Evolutionary conservation across 1,140 invertebrate species (phyloP), one percentile per base, ranked within the genome.

Genomic region (Thaumatotibia leucotreta): DNA sequence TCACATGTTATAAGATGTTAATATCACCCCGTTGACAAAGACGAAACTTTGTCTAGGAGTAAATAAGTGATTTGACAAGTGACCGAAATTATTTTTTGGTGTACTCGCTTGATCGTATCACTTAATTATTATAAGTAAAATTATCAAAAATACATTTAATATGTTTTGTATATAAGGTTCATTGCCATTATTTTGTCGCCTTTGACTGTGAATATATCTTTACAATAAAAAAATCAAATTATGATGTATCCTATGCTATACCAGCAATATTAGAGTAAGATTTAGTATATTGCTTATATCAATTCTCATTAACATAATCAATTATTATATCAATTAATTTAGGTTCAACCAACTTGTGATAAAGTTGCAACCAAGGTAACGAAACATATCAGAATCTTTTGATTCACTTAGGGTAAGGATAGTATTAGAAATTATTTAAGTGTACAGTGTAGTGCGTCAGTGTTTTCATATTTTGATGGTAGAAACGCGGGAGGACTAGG

Each of bases 301-400:
- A 74, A 69, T 72, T 68, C 39, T 39, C 70, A 71, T 68, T 64
- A 76, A 80, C 67, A 67, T 75, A 80, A 75, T 84, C 84, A 86
- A 86, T 86, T 83, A 79, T 70, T 65, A 77, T 80, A 85, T 85
- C 79, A 81, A 83, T 88, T 86, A 77, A 80, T 73, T 73, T 75
- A 79, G 66, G 66, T 64, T 67, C 23, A 72, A 79, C 68, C 86
- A 90, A 90, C 88, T 88, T 86, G 88, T 91, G 88, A 91, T 91
- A 90, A 79, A 89, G 88, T 91, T 91, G 88, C 88, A 91, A 91
- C 88, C 88, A 86, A 91, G 85, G 85, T 89, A 91, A 91, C 83
- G 79, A 88, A 82, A 91, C 88, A 91, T 91, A 91, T 91, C 88
- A 91, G 88, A 86, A 87, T 89, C 88, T 89, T 86, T 89, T 89